Conservation (phyloP, 30 jellyfish, hydroid and myxozoan genomes). For the Sanderia malayensis region DNA sequence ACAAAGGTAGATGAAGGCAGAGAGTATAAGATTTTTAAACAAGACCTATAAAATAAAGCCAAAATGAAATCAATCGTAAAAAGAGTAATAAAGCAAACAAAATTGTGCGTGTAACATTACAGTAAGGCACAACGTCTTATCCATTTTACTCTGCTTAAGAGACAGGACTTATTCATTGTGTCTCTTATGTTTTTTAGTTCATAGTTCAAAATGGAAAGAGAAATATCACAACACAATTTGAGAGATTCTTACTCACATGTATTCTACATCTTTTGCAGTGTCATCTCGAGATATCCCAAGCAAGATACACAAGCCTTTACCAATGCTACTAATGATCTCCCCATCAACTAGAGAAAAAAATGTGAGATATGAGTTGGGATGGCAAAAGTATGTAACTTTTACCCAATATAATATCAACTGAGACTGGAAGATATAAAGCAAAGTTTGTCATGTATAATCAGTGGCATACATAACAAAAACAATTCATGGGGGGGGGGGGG, state of each 20-base stretch:
- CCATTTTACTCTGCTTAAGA: background rate
- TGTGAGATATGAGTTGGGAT: too few relatives aligned
- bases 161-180: background rate
- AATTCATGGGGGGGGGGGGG: background rate
- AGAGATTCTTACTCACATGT: constrained; percentile 82
- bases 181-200: too few relatives aligned
- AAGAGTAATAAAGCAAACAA: background rate
- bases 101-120: background rate
- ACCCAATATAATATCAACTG: too few relatives aligned
- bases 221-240: too few relatives aligned
- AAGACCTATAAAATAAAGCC: too few relatives aligned
- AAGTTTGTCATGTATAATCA: background rate
- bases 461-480: too few relatives aligned
- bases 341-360: constrained; percentile 59
- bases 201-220: too few relatives aligned
- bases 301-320: constrained; percentile 89
- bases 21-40: too few relatives aligned
- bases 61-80: background rate
- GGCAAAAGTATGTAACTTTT: too few relatives aligned
- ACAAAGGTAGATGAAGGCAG: background rate
- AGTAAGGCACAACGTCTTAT: background rate
- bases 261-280: constrained; percentile 69
- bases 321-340: constrained; percentile 74
- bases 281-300: constrained; percentile 87
- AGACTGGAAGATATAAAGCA: background rate